Conservation (phyloP, 1,140 invertebrate genomes). For the Armadillidium nasatum region DNA sequence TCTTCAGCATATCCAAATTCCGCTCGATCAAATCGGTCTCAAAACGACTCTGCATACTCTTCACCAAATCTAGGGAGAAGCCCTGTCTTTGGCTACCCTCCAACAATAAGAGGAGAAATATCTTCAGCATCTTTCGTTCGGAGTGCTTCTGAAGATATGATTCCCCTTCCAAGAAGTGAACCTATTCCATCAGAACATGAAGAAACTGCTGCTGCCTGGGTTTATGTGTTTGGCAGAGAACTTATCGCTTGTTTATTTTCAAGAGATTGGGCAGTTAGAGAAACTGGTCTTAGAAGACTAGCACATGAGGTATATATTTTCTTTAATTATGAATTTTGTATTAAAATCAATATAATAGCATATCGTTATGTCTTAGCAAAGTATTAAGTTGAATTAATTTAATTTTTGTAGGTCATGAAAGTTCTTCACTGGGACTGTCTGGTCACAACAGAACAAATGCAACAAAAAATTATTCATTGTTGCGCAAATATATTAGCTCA, state of each 20-base stretch:
- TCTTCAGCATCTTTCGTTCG: conserved; percentile 34
- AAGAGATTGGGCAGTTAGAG: conserved; percentile 53
- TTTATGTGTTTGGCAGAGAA: conserved; percentile 51
- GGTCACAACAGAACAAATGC: conserved; percentile 31
- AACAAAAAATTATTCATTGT: conserved; percentile 48
- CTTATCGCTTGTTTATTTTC: conserved; percentile 51
- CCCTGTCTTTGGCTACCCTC: conserved; percentile 32
- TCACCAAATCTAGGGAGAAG: conserved; percentile 31
- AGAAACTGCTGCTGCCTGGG: conserved; percentile 49
- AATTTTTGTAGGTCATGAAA: conserved; percentile 35
- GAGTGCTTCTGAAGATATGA: conserved; percentile 35
- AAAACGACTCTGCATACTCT: conserved; percentile 33
- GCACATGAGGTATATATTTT: conserved; percentile 48
- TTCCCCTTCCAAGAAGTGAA: conserved; percentile 49
- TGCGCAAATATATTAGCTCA: conserved; percentile 51
- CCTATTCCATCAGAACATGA: conserved; percentile 50
- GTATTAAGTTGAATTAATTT: too few species aligned
- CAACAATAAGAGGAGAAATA: conserved; percentile 46
- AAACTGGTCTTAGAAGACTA: conserved; percentile 50
- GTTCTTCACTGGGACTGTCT: conserved; percentile 40
- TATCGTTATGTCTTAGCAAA: too few species aligned
- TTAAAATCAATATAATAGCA: too few species aligned
- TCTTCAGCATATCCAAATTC: conserved; percentile 31
- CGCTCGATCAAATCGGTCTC: neutral
- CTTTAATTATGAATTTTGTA: neutral